Evolutionary conservation across 2,113 vertebrate genomes (phyloP).

Genomic region (Onychorhynchus coronatus): DNA sequence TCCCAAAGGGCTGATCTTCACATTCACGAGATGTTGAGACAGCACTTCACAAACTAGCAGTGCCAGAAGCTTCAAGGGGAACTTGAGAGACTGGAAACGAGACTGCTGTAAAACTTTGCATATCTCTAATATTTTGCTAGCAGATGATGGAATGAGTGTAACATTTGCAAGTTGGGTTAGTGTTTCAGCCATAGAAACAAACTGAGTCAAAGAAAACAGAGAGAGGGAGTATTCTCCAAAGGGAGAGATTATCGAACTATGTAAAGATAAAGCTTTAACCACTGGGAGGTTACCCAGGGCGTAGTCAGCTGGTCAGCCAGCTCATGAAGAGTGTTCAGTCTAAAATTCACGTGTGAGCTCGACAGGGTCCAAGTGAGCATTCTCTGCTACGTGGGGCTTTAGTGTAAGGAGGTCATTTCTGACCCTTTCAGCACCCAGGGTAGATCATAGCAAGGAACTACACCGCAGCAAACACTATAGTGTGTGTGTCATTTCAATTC

Average conservation of each 20-base stretch:
- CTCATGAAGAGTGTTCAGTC: not conserved
- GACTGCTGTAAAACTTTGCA: not conserved
- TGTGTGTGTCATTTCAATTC: not conserved
- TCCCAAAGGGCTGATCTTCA: not conserved
- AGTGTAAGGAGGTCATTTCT: not conserved
- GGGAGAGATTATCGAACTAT: not conserved
- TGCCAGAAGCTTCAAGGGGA: not conserved
- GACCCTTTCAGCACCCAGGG: not conserved
- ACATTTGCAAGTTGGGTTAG: not conserved
- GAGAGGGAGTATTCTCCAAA: not conserved
- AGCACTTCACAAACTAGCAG: not conserved
- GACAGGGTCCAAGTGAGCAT: not conserved
- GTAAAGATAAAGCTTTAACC: slow-evolving; percentile 1
- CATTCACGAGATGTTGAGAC: not conserved
- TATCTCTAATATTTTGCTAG: not conserved
- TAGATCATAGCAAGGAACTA: not conserved
- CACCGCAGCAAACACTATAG: not conserved
- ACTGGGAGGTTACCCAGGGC: not conserved
- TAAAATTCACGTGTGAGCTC: not conserved
- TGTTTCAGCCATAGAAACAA: not conserved
- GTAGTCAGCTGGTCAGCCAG: not conserved
- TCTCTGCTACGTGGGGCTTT: not conserved
- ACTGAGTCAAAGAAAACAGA: not conserved
- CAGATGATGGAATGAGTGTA: not conserved
- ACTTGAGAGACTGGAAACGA: not conserved